Percentiles rank a stretch among this genome's conserved stretches.
Evolutionary conservation across 2,888 invertebrate genomes (phyloP).

Genomic region (Lasioglossum morio): DNA sequence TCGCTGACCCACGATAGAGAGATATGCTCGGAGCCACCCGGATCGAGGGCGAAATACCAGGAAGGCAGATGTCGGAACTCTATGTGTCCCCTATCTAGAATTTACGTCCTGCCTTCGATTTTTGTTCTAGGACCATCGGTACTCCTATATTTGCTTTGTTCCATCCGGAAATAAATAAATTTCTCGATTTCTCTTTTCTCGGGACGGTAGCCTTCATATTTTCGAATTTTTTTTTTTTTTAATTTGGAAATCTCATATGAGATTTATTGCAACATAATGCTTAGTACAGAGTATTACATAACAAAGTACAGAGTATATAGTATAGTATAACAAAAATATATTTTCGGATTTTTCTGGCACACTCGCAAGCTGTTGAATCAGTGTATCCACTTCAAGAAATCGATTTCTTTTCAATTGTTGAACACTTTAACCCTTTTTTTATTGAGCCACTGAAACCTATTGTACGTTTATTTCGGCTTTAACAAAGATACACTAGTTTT

Average conservation of each 20-base stretch:
- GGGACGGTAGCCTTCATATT: background rate
- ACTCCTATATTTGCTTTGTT: background rate
- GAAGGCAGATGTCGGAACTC: slow-evolving; percentile 69
- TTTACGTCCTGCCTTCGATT: slow-evolving; percentile 58
- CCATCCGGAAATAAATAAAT: background rate
- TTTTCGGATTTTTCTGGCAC: too few species aligned
- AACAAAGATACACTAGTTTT: too few species aligned
- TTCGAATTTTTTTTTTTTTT: too few species aligned
- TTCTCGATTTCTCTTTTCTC: background rate
- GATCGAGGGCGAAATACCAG: slow-evolving; percentile 74
- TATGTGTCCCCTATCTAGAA: slow-evolving; percentile 54
- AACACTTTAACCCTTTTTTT: too few species aligned
- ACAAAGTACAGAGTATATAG: too few species aligned
- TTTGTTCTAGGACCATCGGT: slow-evolving; percentile 35
- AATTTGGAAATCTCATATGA: too few species aligned
- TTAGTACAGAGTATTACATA: too few species aligned
- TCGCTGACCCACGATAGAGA: slow-evolving; percentile 52
- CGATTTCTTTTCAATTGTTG: background rate
- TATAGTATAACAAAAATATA: too few species aligned
- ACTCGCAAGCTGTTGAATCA: background rate
- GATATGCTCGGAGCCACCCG: slow-evolving; percentile 67
- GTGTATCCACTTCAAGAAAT: background rate
- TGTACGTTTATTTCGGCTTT: too few species aligned
- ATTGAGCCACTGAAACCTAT: too few species aligned
- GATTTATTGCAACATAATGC: too few species aligned